These are phyloP conservation scores for Tringa solitaria DNA, from an alignment of 2,113 vertebrate genomes.

Conservation along the genomic window DNA sequence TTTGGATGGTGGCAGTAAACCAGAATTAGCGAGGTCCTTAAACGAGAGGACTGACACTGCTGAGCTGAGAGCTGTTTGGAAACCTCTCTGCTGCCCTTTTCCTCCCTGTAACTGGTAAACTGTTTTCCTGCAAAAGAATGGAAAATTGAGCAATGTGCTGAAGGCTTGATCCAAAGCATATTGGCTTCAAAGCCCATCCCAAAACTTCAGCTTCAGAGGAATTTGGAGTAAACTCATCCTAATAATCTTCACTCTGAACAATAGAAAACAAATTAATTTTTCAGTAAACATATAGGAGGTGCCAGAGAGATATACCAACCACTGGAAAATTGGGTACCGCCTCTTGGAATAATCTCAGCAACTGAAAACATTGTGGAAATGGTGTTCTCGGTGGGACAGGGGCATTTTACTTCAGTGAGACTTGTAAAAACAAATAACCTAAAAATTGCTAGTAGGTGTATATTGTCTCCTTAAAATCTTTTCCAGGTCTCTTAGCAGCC, in stretches of 20 bases:
- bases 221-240: background rate
- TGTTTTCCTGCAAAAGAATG: conserved; percentile 51
- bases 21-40: background rate
- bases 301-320: background rate
- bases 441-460: background rate
- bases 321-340: background rate
- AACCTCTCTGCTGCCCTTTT: conserved; percentile 20
- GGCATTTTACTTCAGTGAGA: background rate
- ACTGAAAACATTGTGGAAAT: background rate
- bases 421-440: background rate
- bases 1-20: background rate
- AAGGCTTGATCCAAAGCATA: conserved; percentile 52
- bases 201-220: background rate
- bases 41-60: background rate
- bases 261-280: background rate
- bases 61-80: conserved; percentile 10
- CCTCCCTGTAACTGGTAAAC: conserved; percentile 24
- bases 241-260: background rate
- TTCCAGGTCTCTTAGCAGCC: background rate
- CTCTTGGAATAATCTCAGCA: background rate
- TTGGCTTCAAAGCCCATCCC: conserved; percentile 30
- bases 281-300: background rate
- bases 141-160: conserved; percentile 61
- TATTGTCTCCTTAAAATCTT: background rate
- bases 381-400: background rate